These are phyloP conservation scores for Leucosticte australis DNA, from an alignment of 2,113 vertebrate species.

Conservation along the genomic window DNA sequence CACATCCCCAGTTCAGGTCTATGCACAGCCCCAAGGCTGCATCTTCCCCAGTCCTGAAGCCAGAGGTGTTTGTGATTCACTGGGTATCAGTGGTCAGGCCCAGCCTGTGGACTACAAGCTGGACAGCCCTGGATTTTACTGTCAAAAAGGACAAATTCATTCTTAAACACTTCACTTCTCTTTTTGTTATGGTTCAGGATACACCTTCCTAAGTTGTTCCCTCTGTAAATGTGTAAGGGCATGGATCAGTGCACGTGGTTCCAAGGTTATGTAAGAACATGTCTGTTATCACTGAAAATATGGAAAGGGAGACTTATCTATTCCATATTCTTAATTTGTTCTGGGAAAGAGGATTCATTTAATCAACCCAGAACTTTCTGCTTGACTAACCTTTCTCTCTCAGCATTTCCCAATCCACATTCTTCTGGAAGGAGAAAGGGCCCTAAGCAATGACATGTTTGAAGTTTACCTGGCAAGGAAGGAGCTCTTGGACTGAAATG, in stretches of 20 bases:
- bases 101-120: background rate
- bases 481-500: slow-evolving; percentile 12
- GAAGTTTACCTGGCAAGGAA: slow-evolving; percentile 60
- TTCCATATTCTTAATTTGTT: slow-evolving; percentile 3
- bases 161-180: background rate
- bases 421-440: slow-evolving; percentile 32
- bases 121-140: background rate
- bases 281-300: background rate
- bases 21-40: background rate
- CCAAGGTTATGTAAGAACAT: background rate
- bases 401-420: slow-evolving; percentile 44
- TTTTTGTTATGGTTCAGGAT: background rate
- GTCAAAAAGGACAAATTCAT: background rate
- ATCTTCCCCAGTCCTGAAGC: background rate
- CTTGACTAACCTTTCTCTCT: slow-evolving; percentile 19
- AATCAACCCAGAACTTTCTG: slow-evolving; percentile 24
- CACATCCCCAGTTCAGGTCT: background rate
- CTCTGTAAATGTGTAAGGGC: background rate
- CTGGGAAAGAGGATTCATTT: slow-evolving; percentile 18
- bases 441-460: slow-evolving; percentile 20
- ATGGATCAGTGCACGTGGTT: background rate
- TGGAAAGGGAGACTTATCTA: background rate
- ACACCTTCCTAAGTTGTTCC: background rate
- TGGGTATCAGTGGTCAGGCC: background rate
- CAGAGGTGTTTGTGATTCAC: background rate